Base-by-base conservation (phyloP, 1,140 invertebrate genomes). In the Melitaea cinxia region DNA sequence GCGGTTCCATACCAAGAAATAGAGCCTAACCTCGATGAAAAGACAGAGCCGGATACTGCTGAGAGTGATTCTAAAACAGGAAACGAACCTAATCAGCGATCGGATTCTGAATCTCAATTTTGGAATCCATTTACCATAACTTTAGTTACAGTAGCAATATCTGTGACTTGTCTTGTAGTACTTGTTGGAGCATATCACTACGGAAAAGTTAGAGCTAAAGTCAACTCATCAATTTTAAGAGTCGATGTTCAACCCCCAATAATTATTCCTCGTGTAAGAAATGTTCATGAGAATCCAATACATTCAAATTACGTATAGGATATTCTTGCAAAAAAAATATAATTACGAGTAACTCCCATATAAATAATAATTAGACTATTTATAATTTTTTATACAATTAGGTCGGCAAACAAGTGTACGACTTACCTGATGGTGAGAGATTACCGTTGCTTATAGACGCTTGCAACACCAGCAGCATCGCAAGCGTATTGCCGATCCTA, bases 91-190 rank as follows among this genome's bases (percentile, higher is more conserved):
- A 12, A 10, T 17, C 19, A 52, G 17, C 37, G 21, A 49, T 15
- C n/a, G n/a, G n/a, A n/a, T n/a, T n/a, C n/a, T n/a, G 45, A 24
- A 24, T 15, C 35, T 19, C 15, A 50, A 33, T 73, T 74, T 33
- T 81, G 78, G 78, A 81, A 70, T 68, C 35, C 65, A 4, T 72
- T 66, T 21, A 78, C 73, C 3, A 76, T 82, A 26, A 56, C 69
- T n/a, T 39, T 80, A 35, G 64, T 77, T 14, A 52, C 66, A 4
- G 67, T 79, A 6, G 70, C 53, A 7, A 49, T 64, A 9, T 10
- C 65, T 2, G 56, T 69, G 5, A 42, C 42, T 3, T 21, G 77
- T 15, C 15, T 42, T n/a, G 9, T 73, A 21, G 28, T 70, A 19
- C 39, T 57, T 1, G 55, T 74, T 21, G 61, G 69, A 17, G 69